These are phyloP conservation scores for Lampris megalopsis DNA, from an alignment of 2,113 vertebrate genomes.

Conservation along the genomic window DNA sequence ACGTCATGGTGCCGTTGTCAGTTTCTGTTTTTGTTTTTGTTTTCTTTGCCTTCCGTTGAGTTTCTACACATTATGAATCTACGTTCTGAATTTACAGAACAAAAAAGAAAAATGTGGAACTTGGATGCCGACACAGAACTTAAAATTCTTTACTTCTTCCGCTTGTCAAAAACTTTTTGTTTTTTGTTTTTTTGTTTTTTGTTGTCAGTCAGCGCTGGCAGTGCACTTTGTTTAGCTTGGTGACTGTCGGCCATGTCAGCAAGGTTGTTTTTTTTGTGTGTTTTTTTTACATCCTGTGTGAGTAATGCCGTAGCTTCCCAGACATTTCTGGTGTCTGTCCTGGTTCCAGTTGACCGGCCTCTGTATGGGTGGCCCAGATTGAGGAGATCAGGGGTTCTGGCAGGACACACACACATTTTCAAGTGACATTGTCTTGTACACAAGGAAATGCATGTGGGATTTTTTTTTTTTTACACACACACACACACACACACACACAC, in stretches of 20 bases:
- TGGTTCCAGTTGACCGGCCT: slow-evolving; percentile 30
- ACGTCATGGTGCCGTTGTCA: too few species aligned
- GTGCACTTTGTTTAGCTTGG: slow-evolving; percentile 19
- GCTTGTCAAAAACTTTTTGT: too few species aligned
- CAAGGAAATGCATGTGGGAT: not conserved
- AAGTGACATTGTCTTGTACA: slow-evolving; percentile 5
- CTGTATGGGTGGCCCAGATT: slow-evolving; percentile 57
- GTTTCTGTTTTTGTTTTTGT: too few species aligned
- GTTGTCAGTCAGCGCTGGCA: not conserved
- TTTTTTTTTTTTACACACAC: not conserved
- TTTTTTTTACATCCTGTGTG: slow-evolving; percentile 39
- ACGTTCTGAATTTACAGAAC: too few species aligned
- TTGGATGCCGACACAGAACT: too few species aligned
- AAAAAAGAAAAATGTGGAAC: too few species aligned
- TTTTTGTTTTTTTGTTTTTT: too few species aligned
- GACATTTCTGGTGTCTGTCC: slow-evolving; percentile 44
- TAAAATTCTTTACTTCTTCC: too few species aligned
- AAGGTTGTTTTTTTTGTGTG: not conserved
- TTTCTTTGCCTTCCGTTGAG: too few species aligned
- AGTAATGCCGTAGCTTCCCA: not conserved
- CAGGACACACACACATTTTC: slow-evolving; percentile 14
- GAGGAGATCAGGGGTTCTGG: too few species aligned
- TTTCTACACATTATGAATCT: too few species aligned
- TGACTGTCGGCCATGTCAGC: slow-evolving; percentile 9
- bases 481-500: not conserved